These are phyloP conservation scores for Barbus barbus DNA, from an alignment of 2,113 vertebrate genomes.

Conservation along the genomic window DNA sequence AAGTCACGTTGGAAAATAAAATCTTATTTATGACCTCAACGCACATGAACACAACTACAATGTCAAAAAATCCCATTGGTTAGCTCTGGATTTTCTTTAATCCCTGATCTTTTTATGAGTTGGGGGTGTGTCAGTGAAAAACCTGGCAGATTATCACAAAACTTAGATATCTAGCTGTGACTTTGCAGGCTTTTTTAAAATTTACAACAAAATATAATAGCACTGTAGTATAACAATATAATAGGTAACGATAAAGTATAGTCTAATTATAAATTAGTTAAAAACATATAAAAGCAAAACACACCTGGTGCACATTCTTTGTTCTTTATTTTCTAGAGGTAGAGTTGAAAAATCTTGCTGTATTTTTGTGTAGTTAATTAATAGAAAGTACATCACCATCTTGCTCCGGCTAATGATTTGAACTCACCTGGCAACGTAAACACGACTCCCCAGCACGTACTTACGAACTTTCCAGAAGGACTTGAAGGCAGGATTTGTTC, in stretches of 20 bases:
- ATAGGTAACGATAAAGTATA: background rate
- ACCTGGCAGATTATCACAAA: background rate
- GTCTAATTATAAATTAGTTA: background rate
- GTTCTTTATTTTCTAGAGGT: background rate
- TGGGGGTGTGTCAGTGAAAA: background rate
- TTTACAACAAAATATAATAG: background rate
- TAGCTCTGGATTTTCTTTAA: background rate
- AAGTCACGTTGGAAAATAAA: background rate
- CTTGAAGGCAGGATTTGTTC: too few species aligned
- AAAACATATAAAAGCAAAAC: background rate
- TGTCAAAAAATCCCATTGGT: too few species aligned
- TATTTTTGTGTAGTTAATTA: too few species aligned
- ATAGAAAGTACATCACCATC: too few species aligned
- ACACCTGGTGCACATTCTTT: background rate
- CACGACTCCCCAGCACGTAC: too few species aligned
- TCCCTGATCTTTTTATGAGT: background rate
- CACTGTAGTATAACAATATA: background rate
- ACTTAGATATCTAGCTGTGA: background rate
- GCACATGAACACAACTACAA: too few species aligned
- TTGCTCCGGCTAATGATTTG: too few species aligned
- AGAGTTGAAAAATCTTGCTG: background rate
- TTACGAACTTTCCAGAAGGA: too few species aligned
- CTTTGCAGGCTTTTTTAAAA: background rate
- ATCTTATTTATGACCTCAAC: background rate
- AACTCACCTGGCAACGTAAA: too few species aligned